A percentile compares a stretch with the other conserved stretches of the same genome.
Conservation (phyloP, 2,113 vertebrate genomes). For the Zosterops pallidus region DNA sequence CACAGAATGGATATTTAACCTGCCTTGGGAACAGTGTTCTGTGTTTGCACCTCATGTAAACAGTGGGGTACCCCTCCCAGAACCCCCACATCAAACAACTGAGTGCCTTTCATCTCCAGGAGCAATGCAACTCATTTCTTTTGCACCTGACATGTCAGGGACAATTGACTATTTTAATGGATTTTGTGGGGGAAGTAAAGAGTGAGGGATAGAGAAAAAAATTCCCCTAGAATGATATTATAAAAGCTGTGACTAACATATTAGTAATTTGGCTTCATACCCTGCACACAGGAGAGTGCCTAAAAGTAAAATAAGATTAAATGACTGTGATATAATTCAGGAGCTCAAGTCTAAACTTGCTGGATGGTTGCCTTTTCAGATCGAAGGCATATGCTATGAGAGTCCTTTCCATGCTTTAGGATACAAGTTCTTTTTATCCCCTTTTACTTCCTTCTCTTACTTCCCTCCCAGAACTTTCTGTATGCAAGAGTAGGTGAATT, state of each 20-base stretch:
- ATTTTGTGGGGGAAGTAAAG: neutral
- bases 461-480: neutral
- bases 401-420: neutral
- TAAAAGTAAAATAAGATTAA: slow-evolving; percentile 24
- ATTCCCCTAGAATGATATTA: neutral
- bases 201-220: neutral
- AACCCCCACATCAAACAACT: slow-evolving; percentile 13
- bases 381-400: neutral
- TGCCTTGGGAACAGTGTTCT: neutral
- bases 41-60: slow-evolving; percentile 13
- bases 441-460: neutral
- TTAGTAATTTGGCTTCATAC: slow-evolving; percentile 25
- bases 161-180: slow-evolving; percentile 34
- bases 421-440: neutral
- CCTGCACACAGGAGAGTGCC: neutral
- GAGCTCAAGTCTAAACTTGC: neutral
- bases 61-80: neutral
- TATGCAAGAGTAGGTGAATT: slow-evolving; percentile 7
- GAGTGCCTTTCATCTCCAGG: slow-evolving; percentile 36
- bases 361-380: neutral
- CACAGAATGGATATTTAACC: neutral
- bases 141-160: slow-evolving; percentile 52
- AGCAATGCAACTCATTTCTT: slow-evolving; percentile 21
- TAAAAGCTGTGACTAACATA: slow-evolving; percentile 36
- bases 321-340: slow-evolving; percentile 34